phyloP scores from a whole-genome alignment of 2,888 invertebrate genomes.

The Nomada flava region DNA sequence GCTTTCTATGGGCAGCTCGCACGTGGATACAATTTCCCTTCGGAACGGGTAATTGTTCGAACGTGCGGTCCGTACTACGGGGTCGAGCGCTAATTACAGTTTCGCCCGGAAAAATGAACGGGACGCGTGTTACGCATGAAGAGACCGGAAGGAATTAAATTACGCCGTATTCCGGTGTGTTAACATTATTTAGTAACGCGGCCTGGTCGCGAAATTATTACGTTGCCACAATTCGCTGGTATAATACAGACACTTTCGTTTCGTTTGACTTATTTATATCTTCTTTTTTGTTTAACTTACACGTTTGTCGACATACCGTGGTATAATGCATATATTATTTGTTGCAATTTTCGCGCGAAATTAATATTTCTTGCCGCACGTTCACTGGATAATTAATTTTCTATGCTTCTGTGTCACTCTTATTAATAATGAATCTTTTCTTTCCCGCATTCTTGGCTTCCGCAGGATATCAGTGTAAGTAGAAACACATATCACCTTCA shows the following conservation, averaged over 20 bases:
- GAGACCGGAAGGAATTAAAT: conserved; percentile 45
- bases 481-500: conserved; percentile 44
- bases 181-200: conserved; percentile 26
- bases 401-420: conserved; percentile 19
- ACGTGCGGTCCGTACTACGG: conserved; percentile 24
- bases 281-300: too few species aligned
- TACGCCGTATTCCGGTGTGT: conserved; percentile 34
- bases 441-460: conserved; percentile 61
- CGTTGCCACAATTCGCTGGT: background rate
- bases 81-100: conserved; percentile 46
- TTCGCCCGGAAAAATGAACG: conserved; percentile 33
- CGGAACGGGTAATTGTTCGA: conserved; percentile 40
- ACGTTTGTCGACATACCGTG: too few species aligned
- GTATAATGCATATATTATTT: too few species aligned
- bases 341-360: background rate
- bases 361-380: conserved; percentile 2
- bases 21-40: conserved; percentile 56
- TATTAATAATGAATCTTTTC: conserved; percentile 58
- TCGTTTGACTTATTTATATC: background rate
- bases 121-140: conserved; percentile 44
- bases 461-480: conserved; percentile 77
- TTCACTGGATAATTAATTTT: background rate
- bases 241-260: background rate
- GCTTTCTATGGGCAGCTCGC: conserved; percentile 18
- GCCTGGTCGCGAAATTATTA: conserved; percentile 35